Evolutionary conservation across 2,797 vertebrate genomes (phyloP), one percentile per base, ranked within the genome.

Genomic region (Limosa lapponica): DNA sequence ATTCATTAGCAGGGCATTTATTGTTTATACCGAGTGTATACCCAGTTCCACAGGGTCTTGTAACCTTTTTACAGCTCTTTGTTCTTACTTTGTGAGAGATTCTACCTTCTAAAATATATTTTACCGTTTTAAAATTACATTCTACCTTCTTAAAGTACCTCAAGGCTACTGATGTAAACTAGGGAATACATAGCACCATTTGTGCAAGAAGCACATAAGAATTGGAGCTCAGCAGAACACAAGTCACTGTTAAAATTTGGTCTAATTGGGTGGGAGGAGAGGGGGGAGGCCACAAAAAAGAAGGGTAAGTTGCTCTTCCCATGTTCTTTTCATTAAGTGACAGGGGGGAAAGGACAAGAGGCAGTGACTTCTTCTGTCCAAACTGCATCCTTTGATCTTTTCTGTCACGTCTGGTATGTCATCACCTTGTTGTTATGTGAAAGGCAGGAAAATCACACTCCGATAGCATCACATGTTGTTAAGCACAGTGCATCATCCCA

Each of bases 191-290:
- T 7, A 39, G 10, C 52, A 84, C 10, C 3, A 6, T 25, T 78
- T 49, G 8, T 54, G 34, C 28, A 78, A 84, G 46, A 72, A 64
- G 37, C 23, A 57, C 3, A 1, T 10, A 14, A 81, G 59, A 70
- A 69, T 19, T 52, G 34, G 41, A 89, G 28, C 69, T 54, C 64
- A 57, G 54, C 3, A 18, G 36, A 72, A 83, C 25, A 64, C 3
- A 90, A 24, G 2, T n/a, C 32, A 32, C 10, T 37, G 24, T 65
- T 70, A 78, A 48, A 66, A 52, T 62, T 57, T 36, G 8, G 69
- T 9, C 16, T 55, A 55, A 75, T 0, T 11, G 8, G 3, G 30
- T 0, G 8, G 13, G 3, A 46, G 46, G 11, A 23, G 44, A 13
- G 1, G 7, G 5, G 2, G 15, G 10, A 49, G 36, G 30, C 8